These are phyloP conservation scores for Allophyes oxyacanthae DNA, from an alignment of 2,888 invertebrate species.

Conservation along the genomic window DNA sequence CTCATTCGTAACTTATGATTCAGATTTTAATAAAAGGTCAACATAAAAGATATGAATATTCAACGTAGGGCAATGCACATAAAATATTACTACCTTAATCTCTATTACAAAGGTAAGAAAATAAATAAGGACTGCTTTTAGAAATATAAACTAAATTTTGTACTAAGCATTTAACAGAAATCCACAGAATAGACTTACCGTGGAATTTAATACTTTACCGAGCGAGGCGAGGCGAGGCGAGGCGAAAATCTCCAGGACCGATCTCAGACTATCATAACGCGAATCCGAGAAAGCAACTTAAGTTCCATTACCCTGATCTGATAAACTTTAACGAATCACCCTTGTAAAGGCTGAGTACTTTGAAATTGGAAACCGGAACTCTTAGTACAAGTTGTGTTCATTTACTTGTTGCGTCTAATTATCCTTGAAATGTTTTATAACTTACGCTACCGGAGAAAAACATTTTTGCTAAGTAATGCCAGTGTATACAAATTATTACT, in stretches of 20 bases:
- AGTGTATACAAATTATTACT: too few species aligned
- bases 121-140: conserved; percentile 39
- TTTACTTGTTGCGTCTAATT: conserved; percentile 30
- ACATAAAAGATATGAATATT: conserved; percentile 35
- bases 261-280: conserved; percentile 61
- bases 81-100: conserved; percentile 14
- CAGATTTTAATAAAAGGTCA: too few species aligned
- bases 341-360: conserved; percentile 12
- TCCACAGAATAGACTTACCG: conserved; percentile 24
- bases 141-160: conserved; percentile 20
- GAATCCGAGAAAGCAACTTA: conserved; percentile 55
- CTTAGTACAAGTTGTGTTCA: conserved; percentile 8
- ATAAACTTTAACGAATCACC: conserved; percentile 37
- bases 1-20: too few species aligned
- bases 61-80: conserved; percentile 10
- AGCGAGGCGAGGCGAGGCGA: conserved; percentile 43
- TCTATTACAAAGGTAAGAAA: conserved; percentile 7
- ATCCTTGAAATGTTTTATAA: conserved; percentile 6
- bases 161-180: conserved; percentile 21
- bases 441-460: background rate
- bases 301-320: conserved; percentile 32
- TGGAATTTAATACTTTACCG: conserved; percentile 51
- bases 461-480: background rate
- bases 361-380: conserved; percentile 19
- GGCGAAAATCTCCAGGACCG: conserved; percentile 60